Evolutionary conservation across 2,888 invertebrate genomes (phyloP).

Genomic region (Chrysomela aeneicollis): DNA sequence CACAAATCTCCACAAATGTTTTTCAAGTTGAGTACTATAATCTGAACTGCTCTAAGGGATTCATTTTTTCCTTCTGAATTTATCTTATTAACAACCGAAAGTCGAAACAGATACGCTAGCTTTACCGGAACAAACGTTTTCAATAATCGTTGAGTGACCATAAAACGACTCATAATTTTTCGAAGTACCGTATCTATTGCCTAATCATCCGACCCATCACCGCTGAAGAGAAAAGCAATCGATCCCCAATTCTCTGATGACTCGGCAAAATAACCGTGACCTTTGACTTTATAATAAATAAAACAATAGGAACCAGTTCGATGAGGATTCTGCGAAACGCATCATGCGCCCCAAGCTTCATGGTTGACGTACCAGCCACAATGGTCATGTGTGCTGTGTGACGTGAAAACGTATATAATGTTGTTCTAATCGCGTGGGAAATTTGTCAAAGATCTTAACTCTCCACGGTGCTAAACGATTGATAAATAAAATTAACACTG

Average conservation of each 20-base stretch:
- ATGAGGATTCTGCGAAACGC: neutral
- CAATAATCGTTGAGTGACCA: neutral
- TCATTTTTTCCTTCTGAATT: no score
- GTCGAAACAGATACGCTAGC: no score
- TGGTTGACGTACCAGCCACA: neutral
- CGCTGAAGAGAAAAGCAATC: no score
- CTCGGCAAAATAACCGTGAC: neutral
- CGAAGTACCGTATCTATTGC: neutral
- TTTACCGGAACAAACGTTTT: no score
- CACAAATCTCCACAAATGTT: no score
- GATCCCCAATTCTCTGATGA: neutral
- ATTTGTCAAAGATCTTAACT: slow-evolving; percentile 36
- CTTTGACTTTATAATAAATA: neutral
- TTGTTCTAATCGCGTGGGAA: slow-evolving; percentile 39
- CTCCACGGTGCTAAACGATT: slow-evolving; percentile 33
- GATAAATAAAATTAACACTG: slow-evolving; percentile 32
- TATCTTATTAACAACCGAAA: no score
- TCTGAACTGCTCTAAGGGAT: no score
- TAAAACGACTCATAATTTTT: neutral
- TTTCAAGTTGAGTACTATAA: no score
- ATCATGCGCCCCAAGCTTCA: no score
- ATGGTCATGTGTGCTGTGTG: neutral
- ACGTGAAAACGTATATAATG: slow-evolving; percentile 7
- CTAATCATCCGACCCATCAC: neutral
- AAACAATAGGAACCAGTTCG: neutral